phyloP scores from a whole-genome alignment of 2,113 vertebrate genomes.

The Thalassarche chlororhynchos region DNA sequence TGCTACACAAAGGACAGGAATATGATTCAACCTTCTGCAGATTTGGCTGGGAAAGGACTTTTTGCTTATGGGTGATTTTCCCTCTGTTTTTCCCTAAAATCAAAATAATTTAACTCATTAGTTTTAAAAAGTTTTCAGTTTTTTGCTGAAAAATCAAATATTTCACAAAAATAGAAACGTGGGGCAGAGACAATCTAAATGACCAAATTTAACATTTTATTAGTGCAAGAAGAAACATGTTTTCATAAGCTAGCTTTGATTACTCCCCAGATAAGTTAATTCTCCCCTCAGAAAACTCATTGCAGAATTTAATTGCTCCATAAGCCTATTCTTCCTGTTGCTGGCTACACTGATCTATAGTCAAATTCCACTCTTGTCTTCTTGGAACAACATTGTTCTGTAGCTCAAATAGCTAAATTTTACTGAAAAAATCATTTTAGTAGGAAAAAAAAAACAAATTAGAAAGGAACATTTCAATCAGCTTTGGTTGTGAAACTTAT shows the following conservation, averaged over 20 bases:
- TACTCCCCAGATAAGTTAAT: neutral
- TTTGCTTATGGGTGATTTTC: neutral
- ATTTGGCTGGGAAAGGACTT: neutral
- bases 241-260: neutral
- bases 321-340: neutral
- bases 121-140: neutral
- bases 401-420: neutral
- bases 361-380: neutral
- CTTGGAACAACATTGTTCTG: neutral
- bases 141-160: rapidly evolving
- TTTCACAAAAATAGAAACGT: neutral
- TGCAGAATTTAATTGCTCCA: neutral
- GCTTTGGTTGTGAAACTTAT: neutral
- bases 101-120: neutral
- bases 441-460: neutral
- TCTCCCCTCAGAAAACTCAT: neutral
- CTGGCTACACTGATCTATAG: neutral
- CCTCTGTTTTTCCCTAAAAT: neutral
- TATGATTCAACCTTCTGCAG: neutral
- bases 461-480: neutral
- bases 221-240: neutral
- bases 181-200: neutral
- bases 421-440: neutral
- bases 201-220: neutral
- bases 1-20: neutral